These are phyloP conservation scores for Drosophila pseudoobscura DNA, from an alignment of 1,140 invertebrate genomes.

Conservation along the genomic window DNA sequence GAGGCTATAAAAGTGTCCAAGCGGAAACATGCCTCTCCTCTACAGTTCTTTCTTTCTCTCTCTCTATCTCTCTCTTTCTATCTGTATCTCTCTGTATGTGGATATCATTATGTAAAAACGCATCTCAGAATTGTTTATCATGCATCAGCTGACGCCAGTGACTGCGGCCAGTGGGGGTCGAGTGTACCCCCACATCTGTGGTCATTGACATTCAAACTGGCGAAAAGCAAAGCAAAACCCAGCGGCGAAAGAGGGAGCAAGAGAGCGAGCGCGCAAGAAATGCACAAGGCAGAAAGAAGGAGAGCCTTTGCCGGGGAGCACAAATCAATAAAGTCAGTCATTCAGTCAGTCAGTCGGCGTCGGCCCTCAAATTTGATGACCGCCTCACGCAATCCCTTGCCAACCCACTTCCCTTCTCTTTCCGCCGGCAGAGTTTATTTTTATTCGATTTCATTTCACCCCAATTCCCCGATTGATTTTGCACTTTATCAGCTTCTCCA, in stretches of 20 bases:
- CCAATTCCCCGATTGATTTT: conserved; percentile 68
- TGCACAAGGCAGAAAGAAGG: neutral
- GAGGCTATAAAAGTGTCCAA: conserved; percentile 51
- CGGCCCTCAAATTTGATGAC: conserved; percentile 52
- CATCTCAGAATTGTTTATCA: conserved; percentile 65
- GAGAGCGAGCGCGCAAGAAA: conserved; percentile 6
- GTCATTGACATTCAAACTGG: conserved; percentile 73
- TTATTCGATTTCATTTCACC: conserved; percentile 39
- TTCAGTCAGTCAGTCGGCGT: conserved; percentile 21
- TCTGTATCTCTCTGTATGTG: conserved; percentile 11
- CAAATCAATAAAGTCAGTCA: conserved; percentile 68
- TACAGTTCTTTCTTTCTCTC: conserved; percentile 3
- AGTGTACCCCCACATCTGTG: conserved; percentile 4
- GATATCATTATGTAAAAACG: conserved; percentile 43
- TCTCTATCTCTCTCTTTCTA: neutral
- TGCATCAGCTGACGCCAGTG: conserved; percentile 60
- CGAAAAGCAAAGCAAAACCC: conserved; percentile 36
- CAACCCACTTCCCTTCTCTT: neutral
- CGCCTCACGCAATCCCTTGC: conserved; percentile 61
- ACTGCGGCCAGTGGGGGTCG: conserved; percentile 10
- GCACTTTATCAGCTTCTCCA: conserved; percentile 75
- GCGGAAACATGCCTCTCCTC: conserved; percentile 55
- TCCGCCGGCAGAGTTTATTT: conserved; percentile 53
- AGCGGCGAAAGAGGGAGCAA: conserved; percentile 16
- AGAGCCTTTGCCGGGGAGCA: conserved; percentile 28